Evolutionary conservation across 2,888 invertebrate genomes (phyloP).

Genomic region (Rhaphigaster nebulosa): DNA sequence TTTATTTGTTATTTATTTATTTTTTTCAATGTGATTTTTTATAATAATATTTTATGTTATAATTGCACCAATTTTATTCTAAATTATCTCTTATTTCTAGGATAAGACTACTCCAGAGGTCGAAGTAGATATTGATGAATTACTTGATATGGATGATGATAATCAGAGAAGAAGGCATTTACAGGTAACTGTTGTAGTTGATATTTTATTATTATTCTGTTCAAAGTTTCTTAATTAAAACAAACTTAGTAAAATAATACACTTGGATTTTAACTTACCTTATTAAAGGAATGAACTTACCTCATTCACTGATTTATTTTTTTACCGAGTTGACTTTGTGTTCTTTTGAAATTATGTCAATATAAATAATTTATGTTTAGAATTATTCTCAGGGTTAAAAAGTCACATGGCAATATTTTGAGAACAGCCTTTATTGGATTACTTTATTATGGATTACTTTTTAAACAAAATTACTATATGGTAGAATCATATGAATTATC

Average conservation of each 20-base stretch:
- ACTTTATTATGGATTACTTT: no score
- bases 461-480: no score
- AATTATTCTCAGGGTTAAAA: no score
- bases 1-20: no score
- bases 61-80: not conserved
- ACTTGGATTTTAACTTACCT: not conserved
- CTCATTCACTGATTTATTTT: not conserved
- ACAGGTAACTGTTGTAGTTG: constrained; percentile 73
- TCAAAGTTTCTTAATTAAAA: not conserved
- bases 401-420: no score
- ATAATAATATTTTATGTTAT: not conserved
- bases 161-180: constrained; percentile 86
- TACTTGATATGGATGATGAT: constrained; percentile 94
- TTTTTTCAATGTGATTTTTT: no score
- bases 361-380: no score
- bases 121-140: constrained; percentile 94
- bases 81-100: constrained; percentile 67
- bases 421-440: no score
- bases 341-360: no score
- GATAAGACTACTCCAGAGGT: constrained; percentile 77
- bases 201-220: constrained; percentile 25
- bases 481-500: no score
- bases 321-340: no score
- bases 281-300: not conserved
- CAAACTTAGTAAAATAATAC: no score